phyloP scores from a whole-genome alignment of 2,113 vertebrate genomes.

The Epinephelus lanceolatus region DNA sequence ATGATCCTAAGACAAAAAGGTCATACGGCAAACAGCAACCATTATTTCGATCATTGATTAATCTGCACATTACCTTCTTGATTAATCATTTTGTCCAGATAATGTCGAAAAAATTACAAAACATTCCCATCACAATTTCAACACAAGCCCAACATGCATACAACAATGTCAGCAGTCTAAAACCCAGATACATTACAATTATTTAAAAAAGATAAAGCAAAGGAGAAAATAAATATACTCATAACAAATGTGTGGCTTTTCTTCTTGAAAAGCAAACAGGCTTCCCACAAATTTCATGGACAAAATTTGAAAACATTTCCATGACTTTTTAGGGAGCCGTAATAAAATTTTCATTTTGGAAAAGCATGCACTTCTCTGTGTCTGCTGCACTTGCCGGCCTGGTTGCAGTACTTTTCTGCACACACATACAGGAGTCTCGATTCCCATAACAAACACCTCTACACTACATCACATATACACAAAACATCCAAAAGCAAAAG shows the following conservation, averaged over 20 bases:
- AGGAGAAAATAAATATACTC: not conserved
- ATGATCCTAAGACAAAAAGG: not conserved
- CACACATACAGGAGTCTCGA: too few relatives aligned
- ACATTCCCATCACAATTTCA: not conserved
- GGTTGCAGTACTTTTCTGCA: too few relatives aligned
- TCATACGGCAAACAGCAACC: not conserved
- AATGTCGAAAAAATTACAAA: not conserved
- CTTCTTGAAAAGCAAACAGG: not conserved
- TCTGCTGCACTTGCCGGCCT: too few relatives aligned
- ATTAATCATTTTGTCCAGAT: not conserved
- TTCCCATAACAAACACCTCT: too few relatives aligned
- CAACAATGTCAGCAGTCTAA: not conserved
- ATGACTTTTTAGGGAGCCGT: too few relatives aligned
- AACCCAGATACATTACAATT: not conserved
- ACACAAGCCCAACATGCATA: not conserved
- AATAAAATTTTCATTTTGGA: too few relatives aligned
- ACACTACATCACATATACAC: too few relatives aligned
- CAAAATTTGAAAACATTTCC: too few relatives aligned
- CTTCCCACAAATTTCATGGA: too few relatives aligned
- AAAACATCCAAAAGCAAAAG: too few relatives aligned
- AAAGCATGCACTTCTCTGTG: too few relatives aligned
- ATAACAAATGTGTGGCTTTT: not conserved
- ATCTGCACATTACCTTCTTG: not conserved
- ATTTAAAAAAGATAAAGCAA: not conserved
- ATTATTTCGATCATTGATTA: too few relatives aligned